Base-by-base conservation (phyloP, 2,113 vertebrate species). In the Holacanthus passer region DNA sequence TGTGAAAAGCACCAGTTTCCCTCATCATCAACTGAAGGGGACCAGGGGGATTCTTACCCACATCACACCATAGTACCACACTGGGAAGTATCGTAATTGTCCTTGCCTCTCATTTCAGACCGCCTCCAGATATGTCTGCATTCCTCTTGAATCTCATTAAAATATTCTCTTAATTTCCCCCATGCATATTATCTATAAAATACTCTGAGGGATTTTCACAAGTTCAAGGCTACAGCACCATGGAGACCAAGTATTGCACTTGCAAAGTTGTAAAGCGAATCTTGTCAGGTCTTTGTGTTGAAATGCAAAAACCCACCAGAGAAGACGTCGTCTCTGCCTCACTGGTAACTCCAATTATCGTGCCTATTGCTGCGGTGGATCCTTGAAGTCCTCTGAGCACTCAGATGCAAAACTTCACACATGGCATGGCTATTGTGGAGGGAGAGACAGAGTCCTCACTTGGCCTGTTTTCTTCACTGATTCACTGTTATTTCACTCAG, bases 111-210 rank as follows among this genome's bases (percentile, higher is more conserved):
- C 77, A 81, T 88, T 83, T 84, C 83, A 87, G 41, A 90, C 67
- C 62, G 91, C 91, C 91, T 91, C 63, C 66, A 89, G 91, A 91
- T 80, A 93, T 60, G 82, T 91, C 87, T 90, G 81, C 79, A 77
- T 74, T 73, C 65, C 62, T 69, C 89, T 83, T 82, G 84, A 88
- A 93, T 88, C 85, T 90, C 90, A 94, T 93, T 93, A 91, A 91
- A 90, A 82, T 62, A 71, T 76, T 81, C 63, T 78, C 65, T 91
- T 89, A 89, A 91, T 88, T 85, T 88, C 87, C 82, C 86, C 24
- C 63, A 80, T 87, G 90, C 84, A 87, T 79, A 85, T 86, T 87
- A 91, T 59, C 62, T 22, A 19, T 77, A 84, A 92, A 80, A 87
- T 85, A 90, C 88, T 84, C 84, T 1, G 22, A 82, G 89, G 88